Evolutionary conservation across 2,888 invertebrate genomes (phyloP), one percentile per base, ranked within the genome.

Genomic region (Peribatodes rhomboidaria): DNA sequence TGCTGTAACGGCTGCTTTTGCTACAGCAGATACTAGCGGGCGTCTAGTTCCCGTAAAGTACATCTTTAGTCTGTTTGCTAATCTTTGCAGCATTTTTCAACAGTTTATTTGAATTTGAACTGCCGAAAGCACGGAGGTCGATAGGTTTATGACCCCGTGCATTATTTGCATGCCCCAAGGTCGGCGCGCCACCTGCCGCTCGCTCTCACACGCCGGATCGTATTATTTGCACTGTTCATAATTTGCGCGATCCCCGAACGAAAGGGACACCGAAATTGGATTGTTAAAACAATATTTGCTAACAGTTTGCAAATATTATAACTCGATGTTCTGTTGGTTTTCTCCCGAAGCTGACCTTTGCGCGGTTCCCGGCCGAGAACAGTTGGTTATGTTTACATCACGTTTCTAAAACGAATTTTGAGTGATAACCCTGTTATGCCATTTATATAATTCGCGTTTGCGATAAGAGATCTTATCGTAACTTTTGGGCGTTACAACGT

Each of bases 131-230:
- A 64, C 75, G 60, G 68, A 69, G 75, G 75, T 71, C 76, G 76
- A 64, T 80, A 78, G 86, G 87, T 84, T 75, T 80, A 82, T 85
- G 85, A 86, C 86, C 86, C 80, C 78, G 71, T 74, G 73, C 77
- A 77, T 74, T 84, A 85, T 86, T 86, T 83, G 84, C 84, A 86
- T 84, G 79, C 65, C 72, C 27, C 85, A 88, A 88, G 88, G 89
- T 85, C 87, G 78, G 54, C 60, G 68, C 74, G 74, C 73, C 87
- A 87, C 86, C 87, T 88, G 88, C 83, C 77, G 71, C 61, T 50
- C 70, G 70, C 70, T 72, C 73, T 71, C 77, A 74, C 74, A 56
- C 64, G 54, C 41, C 27, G 53, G 53, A 53, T 54, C 58, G 50
- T 14, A 50, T 13, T 70, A 55, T 69, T 68, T 71, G 61, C 56